These are phyloP conservation scores for Coronaproctus castanopsis DNA, from an alignment of 2,888 invertebrate genomes.

Conservation along the genomic window DNA sequence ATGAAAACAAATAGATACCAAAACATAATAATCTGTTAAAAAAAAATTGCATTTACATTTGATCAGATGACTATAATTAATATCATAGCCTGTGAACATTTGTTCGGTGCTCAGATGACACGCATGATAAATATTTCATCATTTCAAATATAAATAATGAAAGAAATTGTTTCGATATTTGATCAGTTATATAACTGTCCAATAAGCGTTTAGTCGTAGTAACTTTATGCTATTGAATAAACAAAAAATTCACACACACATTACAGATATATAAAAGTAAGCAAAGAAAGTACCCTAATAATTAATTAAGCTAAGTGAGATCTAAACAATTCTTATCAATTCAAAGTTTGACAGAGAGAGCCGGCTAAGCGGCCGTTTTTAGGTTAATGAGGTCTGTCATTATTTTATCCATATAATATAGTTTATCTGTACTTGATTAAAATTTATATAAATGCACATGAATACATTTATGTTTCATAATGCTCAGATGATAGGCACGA, in stretches of 20 bases:
- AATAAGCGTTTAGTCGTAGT: too few species aligned
- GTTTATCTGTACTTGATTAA: not conserved
- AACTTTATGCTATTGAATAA: too few species aligned
- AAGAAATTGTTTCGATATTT: too few species aligned
- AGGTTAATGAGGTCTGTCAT: not conserved
- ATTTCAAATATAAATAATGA: not conserved
- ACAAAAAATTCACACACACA: too few species aligned
- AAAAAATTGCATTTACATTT: too few species aligned
- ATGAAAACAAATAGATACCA: not conserved
- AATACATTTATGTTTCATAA: constrained; percentile 8
- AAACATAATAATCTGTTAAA: not conserved
- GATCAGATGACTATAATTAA: not conserved
- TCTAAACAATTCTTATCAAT: too few species aligned
- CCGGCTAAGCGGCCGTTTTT: too few species aligned
- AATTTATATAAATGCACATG: constrained; percentile 15
- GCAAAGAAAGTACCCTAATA: too few species aligned
- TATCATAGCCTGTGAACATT: not conserved
- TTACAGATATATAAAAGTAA: too few species aligned
- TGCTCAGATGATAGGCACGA: constrained; percentile 10
- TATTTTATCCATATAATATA: not conserved
- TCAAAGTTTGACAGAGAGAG: too few species aligned
- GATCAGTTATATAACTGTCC: too few species aligned
- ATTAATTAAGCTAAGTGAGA: too few species aligned
- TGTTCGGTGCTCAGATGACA: constrained; percentile 8
- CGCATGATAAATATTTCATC: constrained; percentile 7